Evolutionary conservation across 2,113 vertebrate genomes (phyloP), one percentile per base, ranked within the genome.

Genomic region (Oreochromis aureus): DNA sequence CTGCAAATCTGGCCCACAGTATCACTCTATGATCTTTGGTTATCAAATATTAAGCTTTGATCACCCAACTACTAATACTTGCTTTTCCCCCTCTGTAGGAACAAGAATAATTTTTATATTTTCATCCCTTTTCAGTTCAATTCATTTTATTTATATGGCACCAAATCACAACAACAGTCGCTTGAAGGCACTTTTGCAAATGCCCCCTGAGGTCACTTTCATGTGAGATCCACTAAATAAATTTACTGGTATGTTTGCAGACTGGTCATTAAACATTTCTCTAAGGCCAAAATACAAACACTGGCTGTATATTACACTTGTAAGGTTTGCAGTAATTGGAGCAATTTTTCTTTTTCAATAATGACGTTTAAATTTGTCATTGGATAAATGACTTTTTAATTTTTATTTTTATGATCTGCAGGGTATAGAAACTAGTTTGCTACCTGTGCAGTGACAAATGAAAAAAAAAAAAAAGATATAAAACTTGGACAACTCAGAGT

Each of bases 381-480:
- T 71, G 0, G 63, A 24, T 71, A 41, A 6, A 71, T 71, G 66
- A 27, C 39, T 66, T 66, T 66, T 3, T 0, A 1, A 22, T 69
- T 39, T 39, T 22, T 66, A 66, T 66, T 39, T 76, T 76, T 51
- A 51, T 30, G 71, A 51, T 51, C 10, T n/a, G 24, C 16, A 30
- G 8, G 0, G 16, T 48, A 69, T 39, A 2, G 4, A 51, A 78
- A 51, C 44, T 78, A 78, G 44, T 0, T 51, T 32, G 6, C 15
- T 30, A 73, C 9, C 2, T 24, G 13, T 46, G 39, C 22, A 18
- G 22, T 73, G 69, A 73, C 8, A 73, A 46, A 18, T 44, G 7
- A 5, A 0, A 0, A 0, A 51, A 4, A 44, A 44, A 24, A 44
- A 24, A 44, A 24, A 30, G 2, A 19, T 48, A 19, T 19, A 32